These are phyloP conservation scores for Pseudorhombus dupliciocellatus DNA, from an alignment of 2,113 vertebrate species.

Conservation along the genomic window DNA sequence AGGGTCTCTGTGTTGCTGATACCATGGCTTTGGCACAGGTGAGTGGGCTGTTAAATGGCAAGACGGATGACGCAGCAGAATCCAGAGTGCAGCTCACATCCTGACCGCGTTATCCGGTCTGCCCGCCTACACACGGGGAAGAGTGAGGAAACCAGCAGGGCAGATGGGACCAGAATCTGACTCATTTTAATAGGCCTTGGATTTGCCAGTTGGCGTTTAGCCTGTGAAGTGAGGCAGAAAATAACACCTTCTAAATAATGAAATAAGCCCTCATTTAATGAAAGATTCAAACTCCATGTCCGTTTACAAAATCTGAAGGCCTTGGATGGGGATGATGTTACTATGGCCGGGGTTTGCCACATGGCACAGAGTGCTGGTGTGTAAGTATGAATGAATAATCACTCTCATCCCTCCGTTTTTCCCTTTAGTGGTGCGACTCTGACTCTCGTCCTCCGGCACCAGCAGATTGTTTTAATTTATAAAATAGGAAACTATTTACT, in stretches of 20 bases:
- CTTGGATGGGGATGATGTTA: conserved; percentile 67
- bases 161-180: conserved; percentile 79
- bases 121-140: conserved; percentile 44
- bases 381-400: conserved; percentile 43
- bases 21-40: conserved; percentile 49
- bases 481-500: conserved; percentile 13
- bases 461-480: conserved; percentile 30
- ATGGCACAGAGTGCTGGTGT: conserved; percentile 30
- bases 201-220: conserved; percentile 77
- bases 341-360: conserved; percentile 48
- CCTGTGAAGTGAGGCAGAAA: conserved; percentile 76
- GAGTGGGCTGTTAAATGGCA: conserved; percentile 47
- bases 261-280: conserved; percentile 77
- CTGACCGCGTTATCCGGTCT: conserved; percentile 64
- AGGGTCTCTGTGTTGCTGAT: conserved; percentile 27
- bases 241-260: conserved; percentile 80
- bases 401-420: neutral
- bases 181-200: conserved; percentile 78
- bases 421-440: conserved; percentile 2
- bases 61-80: conserved; percentile 56
- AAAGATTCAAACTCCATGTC: conserved; percentile 72
- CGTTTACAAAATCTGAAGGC: conserved; percentile 66
- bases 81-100: conserved; percentile 36
- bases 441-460: neutral
- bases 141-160: conserved; percentile 59